Base-by-base conservation (phyloP, 2,888 invertebrate species). In the Drosophila gaucha region DNA sequence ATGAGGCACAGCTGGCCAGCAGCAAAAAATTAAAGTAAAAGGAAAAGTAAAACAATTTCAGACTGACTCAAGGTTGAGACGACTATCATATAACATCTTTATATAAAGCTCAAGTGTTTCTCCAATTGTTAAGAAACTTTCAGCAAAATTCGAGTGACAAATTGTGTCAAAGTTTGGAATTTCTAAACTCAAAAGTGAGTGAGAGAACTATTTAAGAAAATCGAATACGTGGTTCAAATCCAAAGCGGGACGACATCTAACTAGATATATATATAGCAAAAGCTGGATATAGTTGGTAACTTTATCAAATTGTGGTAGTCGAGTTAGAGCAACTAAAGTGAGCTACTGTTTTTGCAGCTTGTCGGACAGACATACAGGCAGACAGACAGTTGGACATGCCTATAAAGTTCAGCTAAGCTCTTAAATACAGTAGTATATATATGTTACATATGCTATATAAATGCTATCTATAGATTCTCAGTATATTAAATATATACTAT, bases 1-100 rank as follows among this genome's bases (percentile, higher is more conserved):
- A 16, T 38, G 54, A 47, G 57, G 41, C 60, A 47, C 73, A 76
- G 68, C 77, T 80, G 82, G 58, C 54, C 26, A 57, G 46, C 36
- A 22, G 16, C 10, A 43, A 33, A 14, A 35, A 20, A n/a, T n/a
- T n/a, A n/a, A n/a, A n/a, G n/a, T n/a, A 22, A 30, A 2, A 44
- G 28, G 43, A 43, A 20, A 20, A n/a, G 12, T 4, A n/a, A 46
- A 46, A 30, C 28, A 55, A 47, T 49, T 38, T 20, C 33, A 38
- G 33, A 24, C 43, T 20, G 38, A 44, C 31, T 65, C 10, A 18
- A 31, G 47, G 20, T 44, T n/a, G 12, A n/a, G n/a, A 33, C 64
- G 64, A 54, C 64, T 56, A 16, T 12, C 4, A 35, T n/a, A n/a
- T 38, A 31, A 16, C 39, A 36, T 38, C 6, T 41, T n/a, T 14